These are phyloP conservation scores for Troglohyphantes excavatus DNA, from an alignment of 2,888 invertebrate species.

Conservation along the genomic window DNA sequence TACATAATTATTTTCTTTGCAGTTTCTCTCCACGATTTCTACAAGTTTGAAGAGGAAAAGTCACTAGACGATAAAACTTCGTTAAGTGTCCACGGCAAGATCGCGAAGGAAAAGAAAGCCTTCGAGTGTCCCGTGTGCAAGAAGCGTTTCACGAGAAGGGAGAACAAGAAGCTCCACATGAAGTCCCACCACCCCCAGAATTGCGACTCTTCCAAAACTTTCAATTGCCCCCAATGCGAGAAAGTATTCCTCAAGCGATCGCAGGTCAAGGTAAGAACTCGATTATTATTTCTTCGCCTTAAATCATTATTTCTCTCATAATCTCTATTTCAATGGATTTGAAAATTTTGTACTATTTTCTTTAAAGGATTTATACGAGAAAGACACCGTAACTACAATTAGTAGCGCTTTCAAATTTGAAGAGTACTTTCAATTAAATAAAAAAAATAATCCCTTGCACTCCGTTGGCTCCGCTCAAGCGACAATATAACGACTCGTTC, in stretches of 20 bases:
- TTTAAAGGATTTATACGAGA: too few species aligned
- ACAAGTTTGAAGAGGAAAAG: constrained; percentile 62
- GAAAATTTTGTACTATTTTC: too few species aligned
- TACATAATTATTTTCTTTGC: background rate
- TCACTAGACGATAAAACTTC: background rate
- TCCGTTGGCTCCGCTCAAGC: too few species aligned
- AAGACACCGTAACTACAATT: too few species aligned
- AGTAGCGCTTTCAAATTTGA: too few species aligned
- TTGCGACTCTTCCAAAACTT: background rate
- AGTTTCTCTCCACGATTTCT: constrained; percentile 52
- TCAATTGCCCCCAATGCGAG: constrained; percentile 88
- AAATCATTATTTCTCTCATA: too few species aligned
- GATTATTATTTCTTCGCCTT: too few species aligned
- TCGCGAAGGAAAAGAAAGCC: constrained; percentile 83
- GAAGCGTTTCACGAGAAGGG: constrained; percentile 83
- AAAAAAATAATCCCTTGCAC: too few species aligned
- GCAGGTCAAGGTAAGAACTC: constrained; percentile 86
- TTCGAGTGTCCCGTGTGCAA: constrained; percentile 84
- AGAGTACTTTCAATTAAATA: too few species aligned
- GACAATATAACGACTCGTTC: too few species aligned
- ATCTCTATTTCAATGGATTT: too few species aligned
- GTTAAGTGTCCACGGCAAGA: constrained; percentile 43
- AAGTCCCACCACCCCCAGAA: constrained; percentile 81
- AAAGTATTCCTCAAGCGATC: constrained; percentile 92
- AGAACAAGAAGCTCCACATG: constrained; percentile 83